phyloP scores from a whole-genome alignment of 1,140 invertebrate genomes.

The Saccostrea glomerata region DNA sequence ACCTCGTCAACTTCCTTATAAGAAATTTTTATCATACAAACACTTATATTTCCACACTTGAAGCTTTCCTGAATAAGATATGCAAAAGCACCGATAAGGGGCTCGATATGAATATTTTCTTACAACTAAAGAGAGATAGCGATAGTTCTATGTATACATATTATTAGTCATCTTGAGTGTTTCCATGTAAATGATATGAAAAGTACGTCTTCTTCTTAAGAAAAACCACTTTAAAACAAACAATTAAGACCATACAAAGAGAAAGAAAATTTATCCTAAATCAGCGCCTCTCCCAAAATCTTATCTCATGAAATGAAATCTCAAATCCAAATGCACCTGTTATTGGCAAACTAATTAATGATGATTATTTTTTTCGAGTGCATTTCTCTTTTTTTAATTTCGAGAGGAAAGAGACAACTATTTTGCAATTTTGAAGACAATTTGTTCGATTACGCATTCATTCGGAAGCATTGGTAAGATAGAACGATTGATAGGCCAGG shows the following conservation, averaged over 20 bases:
- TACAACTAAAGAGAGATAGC: background rate
- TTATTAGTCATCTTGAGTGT: constrained; percentile 21
- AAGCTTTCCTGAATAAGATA: constrained; percentile 29
- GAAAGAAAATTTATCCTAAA: background rate
- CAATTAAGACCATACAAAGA: background rate
- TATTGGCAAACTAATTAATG: constrained; percentile 35
- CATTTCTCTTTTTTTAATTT: constrained; percentile 21
- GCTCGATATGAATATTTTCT: background rate
- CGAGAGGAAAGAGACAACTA: constrained; percentile 30
- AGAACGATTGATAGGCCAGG: constrained; percentile 2
- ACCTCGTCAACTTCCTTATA: constrained; percentile 30
- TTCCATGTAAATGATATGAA: background rate
- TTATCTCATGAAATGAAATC: constrained; percentile 22
- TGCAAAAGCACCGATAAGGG: constrained; percentile 22
- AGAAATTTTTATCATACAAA: constrained; percentile 37
- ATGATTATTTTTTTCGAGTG: constrained; percentile 29
- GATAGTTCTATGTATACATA: background rate
- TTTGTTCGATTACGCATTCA: constrained; percentile 33
- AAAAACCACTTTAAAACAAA: background rate
- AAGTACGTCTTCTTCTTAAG: constrained; percentile 18
- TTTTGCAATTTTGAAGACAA: constrained; percentile 31
- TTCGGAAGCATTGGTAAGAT: constrained; percentile 36
- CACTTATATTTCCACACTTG: constrained; percentile 24
- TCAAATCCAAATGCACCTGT: constrained; percentile 21
- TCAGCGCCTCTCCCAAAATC: background rate